These are phyloP conservation scores for Mesocentrotus franciscanus DNA, from an alignment of 53 echinoderm and acorn worm species.

Conservation along the genomic window DNA sequence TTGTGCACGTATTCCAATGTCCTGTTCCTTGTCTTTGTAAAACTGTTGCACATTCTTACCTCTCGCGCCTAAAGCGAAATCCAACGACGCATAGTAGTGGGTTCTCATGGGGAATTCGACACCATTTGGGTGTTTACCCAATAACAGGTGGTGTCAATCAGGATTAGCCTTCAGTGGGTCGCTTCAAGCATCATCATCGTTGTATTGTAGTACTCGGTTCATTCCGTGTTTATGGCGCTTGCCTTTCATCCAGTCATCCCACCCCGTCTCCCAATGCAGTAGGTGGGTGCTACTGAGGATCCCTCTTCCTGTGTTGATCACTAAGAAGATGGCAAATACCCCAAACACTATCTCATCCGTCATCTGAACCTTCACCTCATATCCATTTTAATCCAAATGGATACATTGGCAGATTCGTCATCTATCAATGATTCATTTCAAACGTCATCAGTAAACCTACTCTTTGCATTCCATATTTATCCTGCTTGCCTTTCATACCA, in stretches of 20 bases:
- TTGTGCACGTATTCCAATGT: not conserved
- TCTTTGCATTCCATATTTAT: not conserved
- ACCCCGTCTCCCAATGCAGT: too few relatives aligned
- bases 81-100: too few relatives aligned
- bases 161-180: too few relatives aligned
- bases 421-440: not conserved
- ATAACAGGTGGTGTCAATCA: too few relatives aligned
- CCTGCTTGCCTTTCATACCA: not conserved
- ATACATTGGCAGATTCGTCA: not conserved
- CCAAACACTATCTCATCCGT: not conserved
- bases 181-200: too few relatives aligned
- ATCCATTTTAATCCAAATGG: not conserved
- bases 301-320: not conserved
- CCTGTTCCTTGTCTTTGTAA: not conserved
- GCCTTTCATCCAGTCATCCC: not conserved
- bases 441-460: too few relatives aligned
- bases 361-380: not conserved
- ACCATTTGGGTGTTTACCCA: too few relatives aligned
- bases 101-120: too few relatives aligned
- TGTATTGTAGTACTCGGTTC: too few relatives aligned
- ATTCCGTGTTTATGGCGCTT: not conserved
- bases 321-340: not conserved
- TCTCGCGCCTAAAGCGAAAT: too few relatives aligned
- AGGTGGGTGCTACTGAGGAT: too few relatives aligned
- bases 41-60: not conserved